Base-by-base conservation (phyloP, 2,888 invertebrate species). In the Megamerina dolium region DNA sequence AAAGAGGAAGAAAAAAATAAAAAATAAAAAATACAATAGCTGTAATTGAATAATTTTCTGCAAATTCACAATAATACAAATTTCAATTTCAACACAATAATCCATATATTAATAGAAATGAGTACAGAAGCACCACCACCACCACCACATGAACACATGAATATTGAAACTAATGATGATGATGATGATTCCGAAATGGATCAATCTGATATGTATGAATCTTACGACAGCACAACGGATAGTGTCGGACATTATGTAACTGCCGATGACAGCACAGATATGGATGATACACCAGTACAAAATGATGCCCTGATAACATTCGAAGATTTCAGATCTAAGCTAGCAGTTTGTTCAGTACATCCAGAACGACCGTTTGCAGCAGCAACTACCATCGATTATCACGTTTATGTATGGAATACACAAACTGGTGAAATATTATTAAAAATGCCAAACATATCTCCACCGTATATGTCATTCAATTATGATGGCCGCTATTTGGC, bases 311-410 rank as follows among this genome's bases (percentile, higher is more conserved):
- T 68, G 33, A 57, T 78, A 23, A 78, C 82, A 19, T 86, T 88
- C 59, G 69, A 60, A 9, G 76, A 77, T 56, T 88, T 88, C 59
- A 58, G 61, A 59, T 79, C 77, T 1, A 78, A 85, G 1, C 79
- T 86, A 5, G 86, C 85, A 60, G 81, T 80, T 55, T 82, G 85
- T 56, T 78, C 80, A 51, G 61, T 90, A 31, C 85, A 82, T 59
- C 80, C 81, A 10, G 75, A 78, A 52, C 80, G 81, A 20, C 77
- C 79, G 44, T 60, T 85, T 41, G 88, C 85, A 5, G 84, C 85
- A 1, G 88, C 92, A 3, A 96, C 96, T 2, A 90, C 92, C 4
- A 87, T 94, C 70, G 95, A 97, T 70, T 95, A 97, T 61, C 80
- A 77, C 56, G 94, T 91, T 0, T 88, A 79, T 65, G 80, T 96